Conservation (phyloP, 2,113 vertebrate genomes). For the Leucopsar rothschildi region DNA sequence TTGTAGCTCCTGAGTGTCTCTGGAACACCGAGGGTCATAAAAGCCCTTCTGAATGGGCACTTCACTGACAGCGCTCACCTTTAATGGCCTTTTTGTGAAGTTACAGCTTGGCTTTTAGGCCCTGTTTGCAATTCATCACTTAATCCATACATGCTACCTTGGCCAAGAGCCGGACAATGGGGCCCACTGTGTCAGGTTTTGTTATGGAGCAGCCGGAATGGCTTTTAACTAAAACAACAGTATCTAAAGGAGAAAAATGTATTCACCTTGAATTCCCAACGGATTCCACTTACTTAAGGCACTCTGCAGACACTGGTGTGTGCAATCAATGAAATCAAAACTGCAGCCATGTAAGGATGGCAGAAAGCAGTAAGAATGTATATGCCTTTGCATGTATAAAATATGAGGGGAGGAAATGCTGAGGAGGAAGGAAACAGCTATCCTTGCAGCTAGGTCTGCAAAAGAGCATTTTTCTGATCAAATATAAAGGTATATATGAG, state of each 20-base stretch:
- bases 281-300: slow-evolving; percentile 22
- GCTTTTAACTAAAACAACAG: slow-evolving; percentile 62
- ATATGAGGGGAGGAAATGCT: neutral
- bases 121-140: slow-evolving; percentile 59
- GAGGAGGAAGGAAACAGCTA: neutral
- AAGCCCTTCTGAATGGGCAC: slow-evolving; percentile 56
- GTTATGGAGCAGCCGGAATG: slow-evolving; percentile 27
- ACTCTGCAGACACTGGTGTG: neutral
- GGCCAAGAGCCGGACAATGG: slow-evolving; percentile 46
- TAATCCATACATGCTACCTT: slow-evolving; percentile 40
- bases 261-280: slow-evolving; percentile 46
- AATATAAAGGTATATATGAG: neutral
- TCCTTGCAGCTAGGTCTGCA: neutral
- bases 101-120: slow-evolving; percentile 58
- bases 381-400: neutral
- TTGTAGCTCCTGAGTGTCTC: neutral
- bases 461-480: neutral
- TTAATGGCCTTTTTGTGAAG: slow-evolving; percentile 63
- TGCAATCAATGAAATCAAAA: slow-evolving; percentile 36
- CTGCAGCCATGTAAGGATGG: neutral
- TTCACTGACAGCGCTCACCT: slow-evolving; percentile 49
- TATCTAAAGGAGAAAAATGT: slow-evolving; percentile 37
- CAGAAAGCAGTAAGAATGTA: neutral
- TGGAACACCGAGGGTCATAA: slow-evolving; percentile 13
- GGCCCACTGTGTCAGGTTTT: slow-evolving; percentile 32